These are phyloP conservation scores for Propithecus deckenii DNA, from an alignment of 2,797 vertebrate species.

Conservation along the genomic window DNA sequence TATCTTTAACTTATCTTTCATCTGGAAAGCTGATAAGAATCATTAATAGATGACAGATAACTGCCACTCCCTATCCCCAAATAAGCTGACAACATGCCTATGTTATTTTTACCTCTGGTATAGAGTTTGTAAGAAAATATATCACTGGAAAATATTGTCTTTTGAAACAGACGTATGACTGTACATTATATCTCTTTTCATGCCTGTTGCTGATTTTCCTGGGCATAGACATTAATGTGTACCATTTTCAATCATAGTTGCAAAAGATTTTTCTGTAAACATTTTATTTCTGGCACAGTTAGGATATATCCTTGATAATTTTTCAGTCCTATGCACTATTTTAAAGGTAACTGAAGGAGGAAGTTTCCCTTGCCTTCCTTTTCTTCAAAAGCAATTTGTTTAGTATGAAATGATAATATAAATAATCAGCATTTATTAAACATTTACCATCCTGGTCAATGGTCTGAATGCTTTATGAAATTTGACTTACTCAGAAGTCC, in stretches of 20 bases:
- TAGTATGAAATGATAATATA: background rate
- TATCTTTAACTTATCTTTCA: background rate
- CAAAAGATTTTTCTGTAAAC: background rate
- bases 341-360: background rate
- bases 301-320: background rate
- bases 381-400: constrained; percentile 2
- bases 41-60: background rate
- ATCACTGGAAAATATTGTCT: background rate
- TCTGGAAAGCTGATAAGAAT: background rate
- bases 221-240: background rate
- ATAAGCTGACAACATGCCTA: background rate
- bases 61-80: background rate
- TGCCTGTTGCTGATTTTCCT: background rate
- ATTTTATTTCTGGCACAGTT: background rate
- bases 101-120: background rate
- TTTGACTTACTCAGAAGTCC: background rate
- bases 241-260: background rate
- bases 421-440: background rate
- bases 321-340: background rate
- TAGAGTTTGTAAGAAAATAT: background rate
- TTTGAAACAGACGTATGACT: background rate
- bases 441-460: background rate
- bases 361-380: background rate
- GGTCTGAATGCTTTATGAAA: background rate
- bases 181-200: background rate